Evolutionary conservation across 2,888 invertebrate species (phyloP).

Genomic region (Meganola albula): DNA sequence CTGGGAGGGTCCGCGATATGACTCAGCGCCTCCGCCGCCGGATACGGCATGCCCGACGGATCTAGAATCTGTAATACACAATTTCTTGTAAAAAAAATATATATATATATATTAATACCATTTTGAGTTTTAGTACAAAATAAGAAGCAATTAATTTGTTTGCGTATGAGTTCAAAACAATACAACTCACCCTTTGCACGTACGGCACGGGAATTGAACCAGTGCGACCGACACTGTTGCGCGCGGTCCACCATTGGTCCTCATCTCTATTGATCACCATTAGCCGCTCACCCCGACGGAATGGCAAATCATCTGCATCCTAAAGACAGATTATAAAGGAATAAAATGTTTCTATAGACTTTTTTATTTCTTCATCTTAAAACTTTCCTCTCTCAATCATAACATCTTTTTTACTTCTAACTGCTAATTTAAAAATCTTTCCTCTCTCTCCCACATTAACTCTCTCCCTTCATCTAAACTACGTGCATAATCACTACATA

Average conservation of each 20-base stretch:
- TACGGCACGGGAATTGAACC: slow-evolving; percentile 98
- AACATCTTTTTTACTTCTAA: background rate
- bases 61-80: slow-evolving; percentile 45
- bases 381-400: background rate
- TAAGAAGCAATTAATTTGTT: background rate
- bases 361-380: background rate
- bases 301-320: slow-evolving; percentile 97
- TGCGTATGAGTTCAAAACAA: background rate
- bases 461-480: too few species aligned
- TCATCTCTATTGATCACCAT: slow-evolving; percentile 96
- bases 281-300: slow-evolving; percentile 94
- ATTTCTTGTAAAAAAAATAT: too few species aligned
- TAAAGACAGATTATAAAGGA: too few species aligned
- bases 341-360: too few species aligned
- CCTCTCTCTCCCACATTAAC: too few species aligned
- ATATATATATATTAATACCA: background rate
- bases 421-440: background rate
- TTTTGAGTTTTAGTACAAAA: background rate
- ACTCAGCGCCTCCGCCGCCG: slow-evolving; percentile 49
- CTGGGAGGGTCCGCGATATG: slow-evolving; percentile 55
- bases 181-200: slow-evolving; percentile 89
- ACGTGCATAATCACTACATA: too few species aligned
- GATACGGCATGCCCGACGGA: slow-evolving; percentile 49
- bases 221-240: slow-evolving; percentile 89
- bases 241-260: slow-evolving; percentile 99